Evolutionary conservation across 2,797 vertebrate genomes (phyloP).

Genomic region (Pseudochirops cupreus): DNA sequence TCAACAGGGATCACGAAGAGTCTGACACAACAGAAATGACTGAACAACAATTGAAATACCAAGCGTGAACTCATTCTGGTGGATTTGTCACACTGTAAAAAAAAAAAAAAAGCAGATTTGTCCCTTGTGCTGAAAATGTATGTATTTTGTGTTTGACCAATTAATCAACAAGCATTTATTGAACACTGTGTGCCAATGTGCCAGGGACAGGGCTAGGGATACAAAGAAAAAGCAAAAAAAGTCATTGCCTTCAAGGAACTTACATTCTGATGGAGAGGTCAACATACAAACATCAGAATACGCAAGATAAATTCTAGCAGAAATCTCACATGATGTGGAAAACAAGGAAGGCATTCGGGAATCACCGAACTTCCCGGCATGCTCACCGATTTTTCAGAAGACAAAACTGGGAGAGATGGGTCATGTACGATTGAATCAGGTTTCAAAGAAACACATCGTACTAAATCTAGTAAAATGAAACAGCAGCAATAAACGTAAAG

Average conservation of each 20-base stretch:
- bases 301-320: not conserved
- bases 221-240: not conserved
- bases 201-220: not conserved
- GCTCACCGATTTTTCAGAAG: not conserved
- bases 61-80: not conserved
- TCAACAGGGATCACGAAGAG: not conserved
- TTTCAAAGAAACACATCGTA: not conserved
- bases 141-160: not conserved
- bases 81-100: slow-evolving; percentile 29
- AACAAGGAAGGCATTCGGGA: slow-evolving; percentile 23
- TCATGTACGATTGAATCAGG: not conserved
- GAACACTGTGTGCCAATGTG: not conserved
- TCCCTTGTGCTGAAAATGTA: not conserved
- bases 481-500: not conserved
- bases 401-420: not conserved
- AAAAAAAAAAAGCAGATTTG: slow-evolving; percentile 31
- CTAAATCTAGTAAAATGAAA: not conserved
- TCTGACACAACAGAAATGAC: not conserved
- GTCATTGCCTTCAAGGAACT: not conserved
- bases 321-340: not conserved
- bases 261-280: not conserved
- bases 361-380: not conserved
- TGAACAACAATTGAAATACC: not conserved
- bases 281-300: not conserved
- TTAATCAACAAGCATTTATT: not conserved